Conservation (phyloP, 2,888 invertebrate genomes). For the Ecdyonurus torrentis region DNA sequence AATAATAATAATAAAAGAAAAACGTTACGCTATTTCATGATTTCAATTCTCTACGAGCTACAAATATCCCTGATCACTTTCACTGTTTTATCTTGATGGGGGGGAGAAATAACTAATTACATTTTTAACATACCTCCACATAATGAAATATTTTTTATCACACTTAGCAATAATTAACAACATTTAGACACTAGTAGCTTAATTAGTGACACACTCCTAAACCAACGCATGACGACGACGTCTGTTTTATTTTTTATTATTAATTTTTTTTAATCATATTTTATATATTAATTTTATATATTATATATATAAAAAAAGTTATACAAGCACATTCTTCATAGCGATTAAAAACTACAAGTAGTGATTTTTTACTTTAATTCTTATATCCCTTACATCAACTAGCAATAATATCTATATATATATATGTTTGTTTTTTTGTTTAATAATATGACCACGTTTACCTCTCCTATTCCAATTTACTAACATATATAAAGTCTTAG, state of each 20-base stretch:
- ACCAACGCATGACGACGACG: not conserved
- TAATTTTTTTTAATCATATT: not conserved
- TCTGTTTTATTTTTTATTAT: not conserved
- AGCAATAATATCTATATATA: not conserved
- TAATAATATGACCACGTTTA: not conserved
- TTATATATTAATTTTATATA: not conserved
- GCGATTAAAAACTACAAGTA: not conserved
- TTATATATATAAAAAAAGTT: not conserved
- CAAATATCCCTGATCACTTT: not conserved
- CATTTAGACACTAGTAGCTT: not conserved
- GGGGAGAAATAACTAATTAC: no score
- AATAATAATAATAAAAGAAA: not conserved
- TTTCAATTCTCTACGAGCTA: not conserved
- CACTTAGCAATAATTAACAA: slow-evolving; percentile 3
- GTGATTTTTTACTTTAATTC: not conserved
- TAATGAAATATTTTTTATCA: not conserved
- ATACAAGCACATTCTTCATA: not conserved
- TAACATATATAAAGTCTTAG: not conserved
- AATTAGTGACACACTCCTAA: not conserved
- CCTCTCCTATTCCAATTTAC: not conserved
- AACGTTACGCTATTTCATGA: not conserved
- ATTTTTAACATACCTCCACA: no score
- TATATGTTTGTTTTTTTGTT: no score
- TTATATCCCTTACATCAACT: not conserved
- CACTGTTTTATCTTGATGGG: not conserved